Evolutionary conservation across 2,888 invertebrate species (phyloP), one percentile per base, ranked within the genome.

Genomic region (Rhagophthalmus giganteus): DNA sequence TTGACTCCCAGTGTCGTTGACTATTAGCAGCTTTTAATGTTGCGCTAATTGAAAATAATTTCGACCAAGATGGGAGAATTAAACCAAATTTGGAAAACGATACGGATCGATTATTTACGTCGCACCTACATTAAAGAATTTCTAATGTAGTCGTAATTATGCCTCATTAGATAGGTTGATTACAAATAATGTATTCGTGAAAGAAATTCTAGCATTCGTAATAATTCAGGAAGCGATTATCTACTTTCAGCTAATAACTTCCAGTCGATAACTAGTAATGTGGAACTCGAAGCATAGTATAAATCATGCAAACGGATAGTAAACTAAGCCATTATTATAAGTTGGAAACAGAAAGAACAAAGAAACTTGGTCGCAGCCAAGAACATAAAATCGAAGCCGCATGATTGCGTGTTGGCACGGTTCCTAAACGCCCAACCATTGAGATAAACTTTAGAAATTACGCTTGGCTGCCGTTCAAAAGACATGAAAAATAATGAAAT

Each of bases 1-100:
- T 68, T 65, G 69, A 65, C 66, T 70, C 63, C 55, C 62, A 58
- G 59, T 65, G 63, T 66, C 65, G 63, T 59, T 53, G 51, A 58
- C 64, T 59, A 62, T 63, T 66, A 65, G 58, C 60, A 55, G 62
- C 61, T 61, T 59, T 63, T 65, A 65, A 62, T 63, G 47, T 54
- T 44, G 35, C 32, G 47, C 55, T 64, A 66, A 63, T 66, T 64
- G 57, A 42, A 40, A 50, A 46, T 41, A 38, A 32, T 38, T 40
- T 39, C 10, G 30, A 35, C 30, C 42, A 20, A 31, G 37, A 20
- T n/a, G n/a, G n/a, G n/a, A n/a, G n/a, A n/a, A n/a, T n/a, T n/a
- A n/a, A n/a, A n/a, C n/a, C n/a, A n/a, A n/a, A n/a, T n/a, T n/a
- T n/a, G n/a, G n/a, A n/a, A n/a, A n/a, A n/a, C n/a, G n/a, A n/a